These are phyloP conservation scores for Marisa cornuarietis DNA, from an alignment of 1,140 invertebrate species.

Conservation along the genomic window DNA sequence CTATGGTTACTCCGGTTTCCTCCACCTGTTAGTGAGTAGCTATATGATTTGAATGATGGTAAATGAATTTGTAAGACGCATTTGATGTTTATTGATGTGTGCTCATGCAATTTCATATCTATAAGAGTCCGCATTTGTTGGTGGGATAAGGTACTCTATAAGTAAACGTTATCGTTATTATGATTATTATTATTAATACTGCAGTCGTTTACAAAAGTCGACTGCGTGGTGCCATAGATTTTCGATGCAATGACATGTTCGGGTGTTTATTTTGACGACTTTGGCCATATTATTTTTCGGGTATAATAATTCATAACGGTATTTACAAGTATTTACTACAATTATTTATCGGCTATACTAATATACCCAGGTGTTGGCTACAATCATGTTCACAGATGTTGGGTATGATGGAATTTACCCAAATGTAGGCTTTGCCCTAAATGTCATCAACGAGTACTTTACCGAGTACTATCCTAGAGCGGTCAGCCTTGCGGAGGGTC, in stretches of 20 bases:
- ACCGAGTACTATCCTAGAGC: slow-evolving; percentile 54
- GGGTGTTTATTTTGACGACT: too few relatives aligned
- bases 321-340: background rate
- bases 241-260: too few relatives aligned
- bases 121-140: too few relatives aligned
- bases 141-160: background rate
- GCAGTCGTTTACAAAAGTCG: background rate
- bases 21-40: too few relatives aligned
- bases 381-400: slow-evolving; percentile 45
- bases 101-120: background rate
- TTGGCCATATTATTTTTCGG: too few relatives aligned
- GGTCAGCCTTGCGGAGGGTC: slow-evolving; percentile 37
- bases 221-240: too few relatives aligned
- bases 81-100: too few relatives aligned
- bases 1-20: too few relatives aligned
- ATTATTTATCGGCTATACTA: background rate
- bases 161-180: too few relatives aligned
- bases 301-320: background rate
- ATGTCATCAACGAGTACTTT: slow-evolving; percentile 58
- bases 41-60: too few relatives aligned
- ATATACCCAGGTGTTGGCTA: background rate
- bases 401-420: slow-evolving; percentile 50
- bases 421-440: slow-evolving; percentile 48
- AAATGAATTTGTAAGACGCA: too few relatives aligned
- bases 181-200: too few relatives aligned